Base-by-base conservation (phyloP, 92 coral and sea anemone species). In the Anthopleura xanthogrammica region DNA sequence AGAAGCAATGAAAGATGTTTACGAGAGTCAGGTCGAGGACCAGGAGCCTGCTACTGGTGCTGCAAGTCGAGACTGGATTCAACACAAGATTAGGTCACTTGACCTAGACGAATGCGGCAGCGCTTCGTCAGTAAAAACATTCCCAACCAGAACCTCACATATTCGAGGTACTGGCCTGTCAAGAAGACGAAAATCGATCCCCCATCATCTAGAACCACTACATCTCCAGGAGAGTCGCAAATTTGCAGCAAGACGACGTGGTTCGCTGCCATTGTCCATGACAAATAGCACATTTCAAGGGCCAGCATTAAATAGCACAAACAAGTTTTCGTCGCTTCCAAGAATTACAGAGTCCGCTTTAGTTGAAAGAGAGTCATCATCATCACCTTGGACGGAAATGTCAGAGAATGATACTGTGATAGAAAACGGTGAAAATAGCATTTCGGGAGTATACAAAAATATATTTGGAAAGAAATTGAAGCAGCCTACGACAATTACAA, bases 1-100 rank as follows among this genome's bases (percentile, higher is more conserved):
- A 43, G 72, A 79, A 36, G 75, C 40, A 36, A 79, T 79, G 75
- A 60, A 79, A 60, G 83, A 79, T 36, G 40, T 79, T 52, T 60
- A 40, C 42, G 41, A 57, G 62, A 57, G 19, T 57, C 16, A 57
- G 20, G 16, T 57, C 20, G 12, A 14, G 62, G 62, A 3, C 7
- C 50, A 57, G 12, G 20, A 57, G 36, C 36, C 36, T 29, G 36
- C 36, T 3, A 1, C 13, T 4, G 5, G 5, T 58, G 64, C n/a
- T 58, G n/a, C 19, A 58, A 58, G 19, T 58, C 64, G 64, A 58
- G 64, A 58, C 12, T 58, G 64, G 22, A 58, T 58, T 16, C 64
- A 58, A 58, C 64, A 58, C 2, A 58, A 58, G 64, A 12, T 58
- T 14, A 16, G n/a, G 7, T 14, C 64, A 19, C n/a, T 58, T 16